Percentiles rank a stretch among this genome's conserved stretches.
These are phyloP conservation scores for Fundulus diaphanus DNA, from an alignment of 2,797 vertebrate genomes.

Conservation along the genomic window DNA sequence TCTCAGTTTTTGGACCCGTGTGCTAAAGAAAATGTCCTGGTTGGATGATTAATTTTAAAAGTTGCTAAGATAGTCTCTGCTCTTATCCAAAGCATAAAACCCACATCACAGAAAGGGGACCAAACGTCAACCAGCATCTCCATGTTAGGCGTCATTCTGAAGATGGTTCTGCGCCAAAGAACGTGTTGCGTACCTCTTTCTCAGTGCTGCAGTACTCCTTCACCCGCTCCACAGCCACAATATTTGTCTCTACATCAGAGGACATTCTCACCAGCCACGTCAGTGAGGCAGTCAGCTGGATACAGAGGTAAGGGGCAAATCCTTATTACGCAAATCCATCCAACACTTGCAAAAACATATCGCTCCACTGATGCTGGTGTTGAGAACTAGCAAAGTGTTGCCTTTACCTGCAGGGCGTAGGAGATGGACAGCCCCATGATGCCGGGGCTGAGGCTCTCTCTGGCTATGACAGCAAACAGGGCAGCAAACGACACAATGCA, in stretches of 20 bases:
- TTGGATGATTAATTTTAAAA: too few relatives aligned
- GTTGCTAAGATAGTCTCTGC: background rate
- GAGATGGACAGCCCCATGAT: conserved; percentile 93
- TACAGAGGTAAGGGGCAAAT: background rate
- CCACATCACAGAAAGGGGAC: background rate
- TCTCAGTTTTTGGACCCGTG: too few relatives aligned
- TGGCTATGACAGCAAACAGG: conserved; percentile 88
- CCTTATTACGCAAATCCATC: background rate
- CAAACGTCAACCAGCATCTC: background rate
- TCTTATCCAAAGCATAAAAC: background rate
- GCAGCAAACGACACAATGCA: conserved; percentile 92
- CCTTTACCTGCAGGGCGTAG: conserved; percentile 91
- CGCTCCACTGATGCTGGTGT: background rate
- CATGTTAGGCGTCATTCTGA: background rate
- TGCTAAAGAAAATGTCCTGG: too few relatives aligned
- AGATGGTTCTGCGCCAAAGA: background rate
- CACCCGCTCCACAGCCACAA: conserved; percentile 94
- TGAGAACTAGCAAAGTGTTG: background rate
- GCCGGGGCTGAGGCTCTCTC: conserved; percentile 88
- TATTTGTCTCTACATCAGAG: conserved; percentile 94
- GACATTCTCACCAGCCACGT: conserved; percentile 98
- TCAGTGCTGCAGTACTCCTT: conserved; percentile 90
- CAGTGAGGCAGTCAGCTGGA: conserved; percentile 68
- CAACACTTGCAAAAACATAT: background rate
- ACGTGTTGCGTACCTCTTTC: conserved; percentile 87